A percentile compares a stretch with the other conserved stretches of the same genome.
phyloP scores from a whole-genome alignment of 1,140 invertebrate genomes.

The Drosophila biarmipes region DNA sequence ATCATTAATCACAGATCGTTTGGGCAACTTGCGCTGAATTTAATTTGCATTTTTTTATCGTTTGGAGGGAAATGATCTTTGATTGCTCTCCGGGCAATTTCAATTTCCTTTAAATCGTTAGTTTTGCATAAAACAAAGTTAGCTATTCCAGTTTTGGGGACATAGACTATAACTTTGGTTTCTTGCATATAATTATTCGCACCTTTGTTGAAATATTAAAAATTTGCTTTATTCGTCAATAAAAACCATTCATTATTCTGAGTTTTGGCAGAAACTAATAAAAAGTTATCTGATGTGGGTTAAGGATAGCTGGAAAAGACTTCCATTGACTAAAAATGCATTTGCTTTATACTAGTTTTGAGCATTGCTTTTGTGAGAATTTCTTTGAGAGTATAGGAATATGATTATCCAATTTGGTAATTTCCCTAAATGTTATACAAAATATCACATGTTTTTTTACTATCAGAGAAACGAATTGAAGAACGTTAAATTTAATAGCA shows the following conservation, averaged over 20 bases:
- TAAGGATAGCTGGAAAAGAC: constrained; percentile 22
- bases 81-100: constrained; percentile 19
- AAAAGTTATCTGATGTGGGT: constrained; percentile 25
- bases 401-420: no score
- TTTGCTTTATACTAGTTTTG: not conserved
- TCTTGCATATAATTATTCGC: constrained; percentile 24
- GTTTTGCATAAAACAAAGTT: constrained; percentile 28
- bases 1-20: constrained; percentile 41
- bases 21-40: constrained; percentile 24
- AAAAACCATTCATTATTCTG: constrained; percentile 2
- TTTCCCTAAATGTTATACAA: no score
- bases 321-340: not conserved
- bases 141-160: constrained; percentile 26
- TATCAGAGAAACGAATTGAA: no score
- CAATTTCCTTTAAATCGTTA: constrained; percentile 19
- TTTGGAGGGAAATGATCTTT: constrained; percentile 32
- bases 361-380: no score
- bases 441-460: no score
- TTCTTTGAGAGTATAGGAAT: no score
- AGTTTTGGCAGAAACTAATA: constrained; percentile 2
- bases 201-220: constrained; percentile 10
- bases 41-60: constrained; percentile 43
- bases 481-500: not conserved
- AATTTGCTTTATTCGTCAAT: constrained; percentile 16
- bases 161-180: not conserved